Conservation (phyloP, 2,113 vertebrate species). For the Rhombomys opimus region DNA sequence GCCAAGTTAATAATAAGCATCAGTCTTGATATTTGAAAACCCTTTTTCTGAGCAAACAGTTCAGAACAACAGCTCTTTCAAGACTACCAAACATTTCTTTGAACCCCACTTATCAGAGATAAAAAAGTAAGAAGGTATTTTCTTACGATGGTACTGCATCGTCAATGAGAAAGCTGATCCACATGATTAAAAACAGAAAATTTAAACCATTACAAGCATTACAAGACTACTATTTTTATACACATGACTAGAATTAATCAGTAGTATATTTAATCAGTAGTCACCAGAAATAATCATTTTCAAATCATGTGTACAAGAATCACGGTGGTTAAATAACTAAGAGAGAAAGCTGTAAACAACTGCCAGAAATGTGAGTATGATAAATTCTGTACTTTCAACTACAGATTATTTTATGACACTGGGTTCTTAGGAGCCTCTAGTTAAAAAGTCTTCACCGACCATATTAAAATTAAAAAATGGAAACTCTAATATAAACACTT, state of each 20-base stretch:
- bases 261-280: not conserved
- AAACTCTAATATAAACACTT: not conserved
- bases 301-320: not conserved
- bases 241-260: not conserved
- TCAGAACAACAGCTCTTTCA: not conserved
- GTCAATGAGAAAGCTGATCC: not conserved
- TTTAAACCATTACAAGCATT: not conserved
- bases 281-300: not conserved
- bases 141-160: not conserved
- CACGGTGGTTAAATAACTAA: not conserved
- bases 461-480: not conserved
- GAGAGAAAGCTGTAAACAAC: not conserved
- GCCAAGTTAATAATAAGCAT: slow-evolving; percentile 34
- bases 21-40: not conserved
- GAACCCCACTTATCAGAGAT: not conserved
- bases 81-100: not conserved
- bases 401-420: not conserved
- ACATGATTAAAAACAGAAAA: not conserved
- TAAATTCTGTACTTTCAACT: not conserved
- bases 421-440: not conserved
- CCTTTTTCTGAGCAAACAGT: not conserved
- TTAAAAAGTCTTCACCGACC: not conserved
- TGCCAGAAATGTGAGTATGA: slow-evolving; percentile 6
- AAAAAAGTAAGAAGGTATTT: not conserved
- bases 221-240: not conserved